phyloP scores from a whole-genome alignment of 2,888 invertebrate species.

The Tetramorium bicarinatum region DNA sequence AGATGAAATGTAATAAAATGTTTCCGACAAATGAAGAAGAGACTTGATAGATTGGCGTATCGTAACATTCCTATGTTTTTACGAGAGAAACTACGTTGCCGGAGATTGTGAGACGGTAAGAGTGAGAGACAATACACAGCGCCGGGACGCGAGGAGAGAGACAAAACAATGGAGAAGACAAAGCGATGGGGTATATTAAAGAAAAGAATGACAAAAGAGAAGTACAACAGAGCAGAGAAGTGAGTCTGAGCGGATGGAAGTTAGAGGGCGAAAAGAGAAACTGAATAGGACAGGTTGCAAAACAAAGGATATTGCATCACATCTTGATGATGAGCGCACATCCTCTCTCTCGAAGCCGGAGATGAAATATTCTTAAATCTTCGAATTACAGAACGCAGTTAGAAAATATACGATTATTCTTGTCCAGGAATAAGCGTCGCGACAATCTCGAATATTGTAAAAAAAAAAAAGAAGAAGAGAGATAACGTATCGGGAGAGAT shows the following conservation, averaged over 20 bases:
- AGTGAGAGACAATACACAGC: background rate
- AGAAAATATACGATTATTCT: background rate
- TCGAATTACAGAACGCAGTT: background rate
- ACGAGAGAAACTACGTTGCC: slow-evolving; percentile 32
- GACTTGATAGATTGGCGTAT: slow-evolving; percentile 41
- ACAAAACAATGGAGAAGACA: slow-evolving; percentile 23
- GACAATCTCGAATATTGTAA: background rate
- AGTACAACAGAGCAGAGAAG: slow-evolving; percentile 24
- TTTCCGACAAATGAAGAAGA: slow-evolving; percentile 31
- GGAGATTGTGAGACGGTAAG: slow-evolving; percentile 43
- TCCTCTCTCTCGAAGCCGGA: background rate
- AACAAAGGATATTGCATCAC: slow-evolving; percentile 23
- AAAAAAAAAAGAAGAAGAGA: background rate
- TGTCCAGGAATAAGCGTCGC: background rate
- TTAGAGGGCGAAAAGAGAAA: slow-evolving; percentile 12
- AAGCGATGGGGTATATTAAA: slow-evolving; percentile 31
- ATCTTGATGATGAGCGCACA: background rate
- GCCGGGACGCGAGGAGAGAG: background rate
- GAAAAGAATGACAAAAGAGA: slow-evolving; percentile 29
- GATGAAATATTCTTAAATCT: slow-evolving; percentile 17
- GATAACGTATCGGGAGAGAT: background rate
- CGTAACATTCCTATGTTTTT: slow-evolving; percentile 64
- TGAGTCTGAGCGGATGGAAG: slow-evolving; percentile 31
- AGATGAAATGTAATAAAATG: slow-evolving; percentile 32
- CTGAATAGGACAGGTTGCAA: slow-evolving; percentile 9